A percentile compares a stretch with the other conserved stretches of the same genome.
Evolutionary conservation across 2,888 invertebrate species (phyloP).

Genomic region (Hartigia nigra): DNA sequence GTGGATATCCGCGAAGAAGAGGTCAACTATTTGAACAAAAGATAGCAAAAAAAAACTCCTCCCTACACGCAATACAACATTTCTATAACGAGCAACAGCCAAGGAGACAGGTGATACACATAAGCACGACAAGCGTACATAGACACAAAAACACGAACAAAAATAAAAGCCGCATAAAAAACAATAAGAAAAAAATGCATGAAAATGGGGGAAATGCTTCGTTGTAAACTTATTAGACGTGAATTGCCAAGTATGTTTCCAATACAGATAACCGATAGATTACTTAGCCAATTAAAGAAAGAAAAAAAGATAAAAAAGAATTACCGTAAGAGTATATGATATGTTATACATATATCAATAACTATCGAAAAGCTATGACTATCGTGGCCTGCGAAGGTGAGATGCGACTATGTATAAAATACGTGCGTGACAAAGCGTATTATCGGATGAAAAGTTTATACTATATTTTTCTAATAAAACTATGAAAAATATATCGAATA

Average conservation of each 20-base stretch:
- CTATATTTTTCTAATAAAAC: constrained; percentile 66
- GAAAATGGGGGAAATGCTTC: constrained; percentile 49
- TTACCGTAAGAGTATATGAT: constrained; percentile 30
- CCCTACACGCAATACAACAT: neutral
- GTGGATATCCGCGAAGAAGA: neutral
- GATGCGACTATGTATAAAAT: constrained; percentile 59
- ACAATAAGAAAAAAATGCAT: constrained; percentile 14
- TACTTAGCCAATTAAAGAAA: constrained; percentile 40
- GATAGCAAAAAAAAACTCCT: neutral
- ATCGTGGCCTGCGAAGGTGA: constrained; percentile 58
- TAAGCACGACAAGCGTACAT: constrained; percentile 9
- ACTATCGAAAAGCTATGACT: constrained; percentile 57
- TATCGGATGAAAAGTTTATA: constrained; percentile 60
- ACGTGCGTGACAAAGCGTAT: constrained; percentile 44
- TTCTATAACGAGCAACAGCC: neutral
- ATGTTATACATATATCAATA: constrained; percentile 45
- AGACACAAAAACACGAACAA: constrained; percentile 15
- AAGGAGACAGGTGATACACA: constrained; percentile 17
- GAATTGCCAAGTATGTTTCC: constrained; percentile 65
- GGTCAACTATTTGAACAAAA: neutral
- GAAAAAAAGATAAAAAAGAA: neutral
- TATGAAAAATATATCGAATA: neutral
- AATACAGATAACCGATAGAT: constrained; percentile 52
- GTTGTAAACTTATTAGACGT: constrained; percentile 64
- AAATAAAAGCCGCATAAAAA: constrained; percentile 26